Evolutionary conservation across 2,888 invertebrate species (phyloP).

Genomic region (Deilephila porcellus): DNA sequence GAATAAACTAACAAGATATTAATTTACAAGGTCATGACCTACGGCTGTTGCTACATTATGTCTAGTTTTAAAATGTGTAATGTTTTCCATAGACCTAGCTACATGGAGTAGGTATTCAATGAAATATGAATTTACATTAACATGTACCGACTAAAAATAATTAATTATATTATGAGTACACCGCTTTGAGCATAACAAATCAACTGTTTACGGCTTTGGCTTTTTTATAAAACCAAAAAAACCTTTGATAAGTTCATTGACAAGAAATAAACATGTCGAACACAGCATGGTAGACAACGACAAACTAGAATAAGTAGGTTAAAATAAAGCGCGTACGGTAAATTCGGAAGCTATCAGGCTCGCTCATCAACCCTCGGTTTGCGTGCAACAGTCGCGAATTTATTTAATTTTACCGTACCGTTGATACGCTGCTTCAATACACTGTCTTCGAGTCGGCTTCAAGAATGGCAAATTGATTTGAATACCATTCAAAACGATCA

Average conservation of each 20-base stretch:
- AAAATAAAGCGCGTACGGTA: constrained; percentile 36
- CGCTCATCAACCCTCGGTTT: constrained; percentile 45
- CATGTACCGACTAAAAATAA: no score
- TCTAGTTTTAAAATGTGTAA: not conserved
- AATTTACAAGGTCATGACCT: constrained; percentile 53
- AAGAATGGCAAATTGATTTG: constrained; percentile 56
- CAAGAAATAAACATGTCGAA: not conserved
- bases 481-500: constrained; percentile 53
- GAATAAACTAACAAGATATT: constrained; percentile 67
- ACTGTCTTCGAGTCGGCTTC: constrained; percentile 42
- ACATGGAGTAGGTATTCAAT: no score
- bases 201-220: no score
- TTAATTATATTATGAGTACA: no score
- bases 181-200: no score
- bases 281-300: no score
- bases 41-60: not conserved
- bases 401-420: constrained; percentile 58
- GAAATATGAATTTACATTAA: no score
- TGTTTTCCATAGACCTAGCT: not conserved
- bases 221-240: no score
- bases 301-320: constrained; percentile 16
- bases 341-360: constrained; percentile 48
- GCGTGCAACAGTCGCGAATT: constrained; percentile 60
- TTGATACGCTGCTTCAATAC: constrained; percentile 45
- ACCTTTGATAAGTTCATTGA: not conserved